Base-by-base conservation (phyloP, 2,888 invertebrate species). In the Morpho deidamia region DNA sequence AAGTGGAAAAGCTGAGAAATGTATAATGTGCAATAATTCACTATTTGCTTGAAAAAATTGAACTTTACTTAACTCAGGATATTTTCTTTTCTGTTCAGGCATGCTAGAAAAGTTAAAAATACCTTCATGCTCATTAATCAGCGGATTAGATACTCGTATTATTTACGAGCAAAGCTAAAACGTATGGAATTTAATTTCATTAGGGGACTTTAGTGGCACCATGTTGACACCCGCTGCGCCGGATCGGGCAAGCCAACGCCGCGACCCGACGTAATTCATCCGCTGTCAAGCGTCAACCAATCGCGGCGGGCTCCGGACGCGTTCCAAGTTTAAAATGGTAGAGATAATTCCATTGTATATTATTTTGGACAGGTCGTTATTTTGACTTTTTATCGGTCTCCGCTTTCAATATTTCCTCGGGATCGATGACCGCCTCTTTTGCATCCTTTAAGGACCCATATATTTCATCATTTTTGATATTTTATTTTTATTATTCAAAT, bases 301-400 rank as follows among this genome's bases (percentile, higher is more conserved):
- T 89, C 65, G 69, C 69, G 63, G 59, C 69, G 70, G 74, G 82
- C 58, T 61, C 57, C 63, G 63, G 61, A 66, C 68, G 76, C 81
- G 83, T 79, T 83, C 76, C 73, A 74, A 76, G 68, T 85, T 86
- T 83, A 76, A 87, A 84, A 88, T 88, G 89, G 86, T 83, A 81
- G 82, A 88, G 87, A 88, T 88, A 84, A 87, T 86, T 84, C 84
- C 82, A 84, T 85, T 87, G 85, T 89, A 89, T 85, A 87, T 88
- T 88, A 87, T 86, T 72, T 87, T 81, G 88, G 89, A 89, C 89
- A 88, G 89, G 89, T 87, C 87, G 85, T 89, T 88, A 88, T 85
- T 89, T 84, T 70, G 72, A 80, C 66, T 79, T 83, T 88, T 86
- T 88, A 87, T 86, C 75, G 80, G 71, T 74, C 66, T 71, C 62